Evolutionary conservation across 2,888 invertebrate genomes (phyloP).

Genomic region (Panzeria rudis): DNA sequence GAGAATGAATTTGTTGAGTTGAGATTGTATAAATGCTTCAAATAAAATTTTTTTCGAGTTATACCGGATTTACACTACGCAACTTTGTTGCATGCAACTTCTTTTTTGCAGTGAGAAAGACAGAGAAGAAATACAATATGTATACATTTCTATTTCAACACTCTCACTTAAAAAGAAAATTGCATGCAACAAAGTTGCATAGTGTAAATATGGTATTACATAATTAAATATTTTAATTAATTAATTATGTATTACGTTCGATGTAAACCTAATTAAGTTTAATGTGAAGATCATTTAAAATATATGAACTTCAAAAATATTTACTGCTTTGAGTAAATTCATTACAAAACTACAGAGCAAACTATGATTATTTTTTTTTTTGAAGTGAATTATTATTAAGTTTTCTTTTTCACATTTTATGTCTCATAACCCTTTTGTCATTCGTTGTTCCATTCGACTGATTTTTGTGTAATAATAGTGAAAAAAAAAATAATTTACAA

Average conservation of each 20-base stretch:
- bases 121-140: too few relatives aligned
- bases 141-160: too few relatives aligned
- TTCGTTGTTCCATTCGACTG: conserved; percentile 61
- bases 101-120: too few relatives aligned
- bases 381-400: conserved; percentile 4
- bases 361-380: too few relatives aligned
- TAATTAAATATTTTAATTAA: background rate
- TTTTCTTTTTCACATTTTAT: conserved; percentile 27
- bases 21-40: background rate
- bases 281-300: background rate
- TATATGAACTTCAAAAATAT: background rate
- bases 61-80: too few relatives aligned
- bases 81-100: too few relatives aligned
- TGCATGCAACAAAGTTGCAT: too few relatives aligned
- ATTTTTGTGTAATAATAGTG: conserved; percentile 46
- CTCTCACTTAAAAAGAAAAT: too few relatives aligned
- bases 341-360: background rate
- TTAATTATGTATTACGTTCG: background rate
- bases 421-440: conserved; percentile 57
- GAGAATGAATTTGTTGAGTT: background rate
- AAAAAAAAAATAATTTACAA: conserved; percentile 12
- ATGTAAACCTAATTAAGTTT: background rate
- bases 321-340: conserved; percentile 1
- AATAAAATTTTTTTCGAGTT: background rate
- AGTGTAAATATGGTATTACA: too few relatives aligned